Conservation (phyloP, 2,888 invertebrate species). For the Trachelus stipa region DNA sequence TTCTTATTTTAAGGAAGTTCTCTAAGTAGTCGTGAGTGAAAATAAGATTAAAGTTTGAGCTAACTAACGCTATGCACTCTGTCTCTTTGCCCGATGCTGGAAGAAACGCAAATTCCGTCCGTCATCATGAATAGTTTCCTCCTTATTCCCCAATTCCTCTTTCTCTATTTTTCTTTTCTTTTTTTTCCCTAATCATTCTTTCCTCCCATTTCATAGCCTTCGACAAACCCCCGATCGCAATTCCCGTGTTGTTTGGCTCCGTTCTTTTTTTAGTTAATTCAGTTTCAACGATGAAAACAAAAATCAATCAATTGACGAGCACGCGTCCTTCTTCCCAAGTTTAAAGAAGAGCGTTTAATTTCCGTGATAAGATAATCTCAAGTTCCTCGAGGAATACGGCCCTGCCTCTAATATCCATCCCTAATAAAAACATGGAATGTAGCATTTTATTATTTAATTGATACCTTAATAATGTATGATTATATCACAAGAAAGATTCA, state of each 20-base stretch:
- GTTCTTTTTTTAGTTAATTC: background rate
- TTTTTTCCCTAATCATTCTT: background rate
- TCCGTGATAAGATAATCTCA: constrained; percentile 21
- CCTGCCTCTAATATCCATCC: constrained; percentile 29
- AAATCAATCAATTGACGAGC: background rate
- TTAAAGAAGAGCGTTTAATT: constrained; percentile 4
- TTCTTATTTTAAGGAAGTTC: constrained; percentile 58
- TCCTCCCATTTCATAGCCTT: background rate
- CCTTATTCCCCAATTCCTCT: constrained; percentile 2
- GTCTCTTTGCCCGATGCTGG: constrained; percentile 10
- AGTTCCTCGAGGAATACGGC: constrained; percentile 6
- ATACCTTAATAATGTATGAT: constrained; percentile 63
- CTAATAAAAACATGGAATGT: constrained; percentile 54
- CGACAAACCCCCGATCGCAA: background rate
- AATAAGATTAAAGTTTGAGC: constrained; percentile 54
- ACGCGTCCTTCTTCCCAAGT: background rate
- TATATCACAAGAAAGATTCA: constrained; percentile 67
- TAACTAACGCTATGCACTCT: constrained; percentile 40
- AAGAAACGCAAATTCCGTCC: background rate
- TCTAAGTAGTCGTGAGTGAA: constrained; percentile 61
- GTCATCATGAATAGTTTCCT: background rate
- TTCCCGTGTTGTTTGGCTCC: background rate
- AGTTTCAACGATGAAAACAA: background rate
- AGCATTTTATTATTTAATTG: constrained; percentile 34
- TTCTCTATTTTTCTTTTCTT: background rate